These are phyloP conservation scores for Metridium senile DNA, from an alignment of 92 coral and sea anemone genomes.

Conservation along the genomic window DNA sequence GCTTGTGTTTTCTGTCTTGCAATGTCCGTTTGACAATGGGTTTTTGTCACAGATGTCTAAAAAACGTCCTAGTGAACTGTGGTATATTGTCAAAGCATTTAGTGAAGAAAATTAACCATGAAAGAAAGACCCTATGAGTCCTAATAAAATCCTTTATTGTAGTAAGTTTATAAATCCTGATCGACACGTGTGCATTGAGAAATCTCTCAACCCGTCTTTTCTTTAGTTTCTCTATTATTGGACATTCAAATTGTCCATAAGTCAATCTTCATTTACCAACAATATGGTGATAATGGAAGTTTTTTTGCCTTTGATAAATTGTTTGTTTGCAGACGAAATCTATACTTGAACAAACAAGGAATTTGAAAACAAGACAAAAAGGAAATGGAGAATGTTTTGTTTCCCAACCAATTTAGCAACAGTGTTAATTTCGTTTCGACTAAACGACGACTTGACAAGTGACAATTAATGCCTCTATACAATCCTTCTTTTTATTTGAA, in stretches of 20 bases:
- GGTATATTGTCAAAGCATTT: background rate
- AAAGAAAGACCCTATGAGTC: background rate
- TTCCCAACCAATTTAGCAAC: constrained; percentile 4
- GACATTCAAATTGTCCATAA: constrained; percentile 14
- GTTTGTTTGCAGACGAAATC: constrained; percentile 28
- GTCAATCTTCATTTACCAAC: constrained; percentile 25
- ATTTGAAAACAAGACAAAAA: background rate
- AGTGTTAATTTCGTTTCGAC: constrained; percentile 9
- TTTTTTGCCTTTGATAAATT: background rate
- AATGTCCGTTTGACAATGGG: constrained; percentile 16
- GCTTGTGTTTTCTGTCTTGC: constrained; percentile 33
- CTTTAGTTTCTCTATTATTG: background rate
- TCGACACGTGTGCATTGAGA: background rate
- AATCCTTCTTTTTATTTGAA: too few relatives aligned
- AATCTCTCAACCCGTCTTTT: background rate
- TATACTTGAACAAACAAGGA: constrained; percentile 18
- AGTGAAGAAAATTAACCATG: background rate
- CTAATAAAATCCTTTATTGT: background rate
- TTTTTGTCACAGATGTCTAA: constrained; percentile 15
- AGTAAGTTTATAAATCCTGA: background rate
- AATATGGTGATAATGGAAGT: constrained; percentile 23
- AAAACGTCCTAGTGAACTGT: background rate
- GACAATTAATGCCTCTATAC: background rate
- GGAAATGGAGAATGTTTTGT: constrained; percentile 3
- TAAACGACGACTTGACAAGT: background rate